Conservation (phyloP, 2,888 invertebrate species). For the Chloroclysta siterata region DNA sequence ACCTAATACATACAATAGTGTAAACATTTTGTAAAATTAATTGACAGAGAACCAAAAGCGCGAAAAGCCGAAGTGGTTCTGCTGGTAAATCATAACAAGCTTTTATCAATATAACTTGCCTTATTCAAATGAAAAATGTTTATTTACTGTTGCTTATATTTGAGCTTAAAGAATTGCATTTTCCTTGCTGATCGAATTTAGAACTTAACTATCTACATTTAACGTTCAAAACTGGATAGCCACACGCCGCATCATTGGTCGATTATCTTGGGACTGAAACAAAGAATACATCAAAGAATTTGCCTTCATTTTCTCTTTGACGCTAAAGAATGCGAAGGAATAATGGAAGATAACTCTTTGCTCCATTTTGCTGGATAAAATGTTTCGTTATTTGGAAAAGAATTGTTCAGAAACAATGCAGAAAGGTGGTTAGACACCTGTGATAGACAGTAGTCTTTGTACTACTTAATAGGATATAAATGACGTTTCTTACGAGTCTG, state of each 20-base stretch:
- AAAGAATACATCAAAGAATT: conserved; percentile 45
- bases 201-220: neutral
- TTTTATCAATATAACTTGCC: neutral
- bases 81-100: neutral
- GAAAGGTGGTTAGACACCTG: conserved; percentile 13
- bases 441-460: neutral
- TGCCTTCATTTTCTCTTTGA: conserved; percentile 41
- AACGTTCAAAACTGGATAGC: conserved; percentile 1
- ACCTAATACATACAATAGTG: too few relatives aligned
- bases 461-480: neutral
- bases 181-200: conserved; percentile 5
- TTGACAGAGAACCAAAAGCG: neutral
- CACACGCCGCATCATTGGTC: conserved; percentile 1
- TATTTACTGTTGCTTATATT: conserved; percentile 8
- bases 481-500: too few relatives aligned
- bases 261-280: conserved; percentile 31
- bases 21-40: too few relatives aligned
- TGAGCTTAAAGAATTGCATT: neutral
- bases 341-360: conserved; percentile 41
- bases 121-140: conserved; percentile 6
- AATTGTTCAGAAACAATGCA: conserved; percentile 31
- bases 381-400: conserved; percentile 36
- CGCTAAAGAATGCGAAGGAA: conserved; percentile 41
- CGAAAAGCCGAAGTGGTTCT: neutral
- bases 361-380: conserved; percentile 30